A percentile compares a stretch with the other conserved stretches of the same genome.
Evolutionary conservation across 1,140 invertebrate species (phyloP).

Genomic region (Papilio glaucus): DNA sequence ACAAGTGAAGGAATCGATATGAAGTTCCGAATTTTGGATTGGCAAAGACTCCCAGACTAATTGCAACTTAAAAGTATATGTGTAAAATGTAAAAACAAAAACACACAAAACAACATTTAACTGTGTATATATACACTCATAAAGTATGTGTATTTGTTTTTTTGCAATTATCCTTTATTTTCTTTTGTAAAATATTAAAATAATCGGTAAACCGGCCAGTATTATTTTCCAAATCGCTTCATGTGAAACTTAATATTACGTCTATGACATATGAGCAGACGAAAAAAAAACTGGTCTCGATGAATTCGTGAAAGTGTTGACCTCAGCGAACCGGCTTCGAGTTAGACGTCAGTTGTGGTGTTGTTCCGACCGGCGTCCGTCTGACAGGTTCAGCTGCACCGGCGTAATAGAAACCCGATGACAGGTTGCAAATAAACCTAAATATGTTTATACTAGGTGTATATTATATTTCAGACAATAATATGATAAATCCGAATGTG

Average conservation of each 20-base stretch:
- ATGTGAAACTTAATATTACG: constrained; percentile 35
- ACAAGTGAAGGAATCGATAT: too few relatives aligned
- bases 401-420: constrained; percentile 3
- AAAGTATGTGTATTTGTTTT: too few relatives aligned
- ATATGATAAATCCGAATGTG: too few relatives aligned
- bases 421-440: constrained; percentile 1
- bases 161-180: neutral
- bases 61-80: too few relatives aligned
- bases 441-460: too few relatives aligned
- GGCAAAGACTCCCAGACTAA: too few relatives aligned
- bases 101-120: too few relatives aligned
- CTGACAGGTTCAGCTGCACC: neutral
- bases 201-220: neutral
- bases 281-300: constrained; percentile 36
- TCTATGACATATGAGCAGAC: constrained; percentile 6
- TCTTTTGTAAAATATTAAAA: neutral
- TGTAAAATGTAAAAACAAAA: too few relatives aligned
- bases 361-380: constrained; percentile 3
- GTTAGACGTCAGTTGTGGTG: neutral
- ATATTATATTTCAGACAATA: too few relatives aligned
- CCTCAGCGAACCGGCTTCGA: constrained; percentile 44
- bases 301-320: constrained; percentile 51
- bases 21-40: too few relatives aligned
- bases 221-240: neutral
- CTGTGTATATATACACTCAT: too few relatives aligned